Evolutionary conservation across 2,888 invertebrate genomes (phyloP).

Genomic region (Drosophila cracens): DNA sequence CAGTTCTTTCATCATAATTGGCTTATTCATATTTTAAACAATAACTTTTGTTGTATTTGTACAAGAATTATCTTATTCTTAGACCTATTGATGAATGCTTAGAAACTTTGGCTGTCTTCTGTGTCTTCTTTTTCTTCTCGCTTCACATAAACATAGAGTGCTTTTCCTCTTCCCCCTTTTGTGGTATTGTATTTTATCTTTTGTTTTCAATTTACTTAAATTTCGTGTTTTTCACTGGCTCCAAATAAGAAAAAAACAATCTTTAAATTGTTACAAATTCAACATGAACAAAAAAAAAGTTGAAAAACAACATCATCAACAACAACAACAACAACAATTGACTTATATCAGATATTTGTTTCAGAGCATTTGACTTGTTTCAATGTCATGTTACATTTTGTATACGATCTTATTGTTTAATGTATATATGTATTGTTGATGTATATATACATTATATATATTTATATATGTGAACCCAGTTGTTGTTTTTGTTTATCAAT

Average conservation of each 20-base stretch:
- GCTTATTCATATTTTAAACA: neutral
- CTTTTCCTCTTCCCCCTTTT: constrained; percentile 1
- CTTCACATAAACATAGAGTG: neutral
- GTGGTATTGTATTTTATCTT: neutral
- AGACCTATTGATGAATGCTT: constrained; percentile 1
- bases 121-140: neutral
- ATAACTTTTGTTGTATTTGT: neutral
- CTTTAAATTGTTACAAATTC: constrained; percentile 26
- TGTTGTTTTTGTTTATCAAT: constrained; percentile 38
- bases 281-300: neutral
- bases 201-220: constrained; percentile 49
- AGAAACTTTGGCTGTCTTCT: neutral
- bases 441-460: neutral
- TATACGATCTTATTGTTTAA: constrained; percentile 34
- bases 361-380: constrained; percentile 70
- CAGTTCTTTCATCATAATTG: neutral
- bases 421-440: neutral
- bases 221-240: constrained; percentile 43
- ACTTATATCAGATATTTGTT: constrained; percentile 45
- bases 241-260: constrained; percentile 19
- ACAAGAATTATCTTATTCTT: neutral
- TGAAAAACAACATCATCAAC: constrained; percentile 13
- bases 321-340: neutral
- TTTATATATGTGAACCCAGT: constrained; percentile 1
- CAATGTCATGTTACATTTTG: constrained; percentile 78